phyloP scores from a whole-genome alignment of 1,140 invertebrate species.

The Littorina saxatilis region DNA sequence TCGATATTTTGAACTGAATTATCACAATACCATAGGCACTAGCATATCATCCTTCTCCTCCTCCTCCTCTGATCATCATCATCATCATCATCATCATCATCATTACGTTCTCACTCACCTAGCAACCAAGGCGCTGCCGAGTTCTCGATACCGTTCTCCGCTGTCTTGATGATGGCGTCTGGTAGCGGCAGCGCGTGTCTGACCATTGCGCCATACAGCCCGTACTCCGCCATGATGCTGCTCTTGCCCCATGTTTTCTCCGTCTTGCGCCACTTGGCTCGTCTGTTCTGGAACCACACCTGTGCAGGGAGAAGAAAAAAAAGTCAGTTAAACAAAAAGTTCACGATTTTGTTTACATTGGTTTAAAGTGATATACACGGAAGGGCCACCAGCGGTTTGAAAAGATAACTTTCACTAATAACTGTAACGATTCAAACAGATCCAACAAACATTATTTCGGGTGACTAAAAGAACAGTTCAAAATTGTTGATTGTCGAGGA shows the following conservation, averaged over 20 bases:
- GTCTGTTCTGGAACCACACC: slow-evolving; percentile 99
- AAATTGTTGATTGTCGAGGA: no score
- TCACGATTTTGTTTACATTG: not conserved
- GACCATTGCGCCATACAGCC: slow-evolving; percentile 99
- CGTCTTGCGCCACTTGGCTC: slow-evolving; percentile 99
- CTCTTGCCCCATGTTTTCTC: slow-evolving; percentile 98
- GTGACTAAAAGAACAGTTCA: no score
- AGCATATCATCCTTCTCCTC: no score
- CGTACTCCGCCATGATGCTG: slow-evolving; percentile 87
- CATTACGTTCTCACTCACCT: slow-evolving; percentile 83
- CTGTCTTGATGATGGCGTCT: slow-evolving; percentile 96
- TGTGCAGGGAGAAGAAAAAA: slow-evolving; percentile 75
- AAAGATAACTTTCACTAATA: not conserved
- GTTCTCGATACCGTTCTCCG: slow-evolving; percentile 82
- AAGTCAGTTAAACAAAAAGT: not conserved
- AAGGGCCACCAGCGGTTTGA: slow-evolving; percentile 19
- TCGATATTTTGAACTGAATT: no score
- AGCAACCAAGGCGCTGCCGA: slow-evolving; percentile 98
- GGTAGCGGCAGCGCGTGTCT: slow-evolving; percentile 97
- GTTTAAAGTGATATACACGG: not conserved
- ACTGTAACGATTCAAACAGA: not conserved
- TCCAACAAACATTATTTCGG: no score
- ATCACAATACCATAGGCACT: no score
- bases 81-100: no score
- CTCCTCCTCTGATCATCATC: no score